Evolutionary conservation across 1,140 invertebrate genomes (phyloP).

Genomic region (Drosophila novamexicana): DNA sequence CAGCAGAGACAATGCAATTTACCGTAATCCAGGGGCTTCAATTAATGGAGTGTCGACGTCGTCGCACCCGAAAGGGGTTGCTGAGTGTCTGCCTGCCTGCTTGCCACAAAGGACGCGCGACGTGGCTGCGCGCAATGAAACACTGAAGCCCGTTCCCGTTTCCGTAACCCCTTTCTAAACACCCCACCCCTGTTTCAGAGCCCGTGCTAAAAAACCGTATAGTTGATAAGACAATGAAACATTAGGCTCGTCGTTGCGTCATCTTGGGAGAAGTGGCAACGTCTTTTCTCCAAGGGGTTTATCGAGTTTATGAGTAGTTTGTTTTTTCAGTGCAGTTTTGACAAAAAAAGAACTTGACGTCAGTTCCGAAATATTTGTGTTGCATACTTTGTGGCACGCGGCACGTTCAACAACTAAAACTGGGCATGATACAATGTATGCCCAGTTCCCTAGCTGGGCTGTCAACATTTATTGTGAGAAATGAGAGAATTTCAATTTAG

Average conservation of each 20-base stretch:
- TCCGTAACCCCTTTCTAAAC: background rate
- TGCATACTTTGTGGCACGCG: conserved; percentile 15
- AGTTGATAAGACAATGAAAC: conserved; percentile 38
- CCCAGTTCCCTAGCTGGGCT: background rate
- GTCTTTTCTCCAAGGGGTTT: background rate
- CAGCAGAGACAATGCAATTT: conserved; percentile 78
- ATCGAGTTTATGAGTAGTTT: background rate
- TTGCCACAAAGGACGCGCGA: background rate
- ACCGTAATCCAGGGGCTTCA: conserved; percentile 81
- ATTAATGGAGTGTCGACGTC: conserved; percentile 79
- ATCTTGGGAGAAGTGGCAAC: background rate
- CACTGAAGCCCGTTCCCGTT: background rate
- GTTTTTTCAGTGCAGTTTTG: conserved; percentile 12
- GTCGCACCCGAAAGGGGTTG: conserved; percentile 54
- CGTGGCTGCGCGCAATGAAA: conserved; percentile 10
- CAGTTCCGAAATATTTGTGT: conserved; percentile 2
- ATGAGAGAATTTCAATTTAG: conserved; percentile 26
- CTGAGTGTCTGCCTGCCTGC: conserved; percentile 6
- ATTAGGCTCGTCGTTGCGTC: conserved; percentile 12
- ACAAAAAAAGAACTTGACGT: conserved; percentile 2
- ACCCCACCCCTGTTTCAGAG: background rate
- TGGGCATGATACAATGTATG: background rate
- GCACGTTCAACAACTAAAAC: conserved; percentile 16
- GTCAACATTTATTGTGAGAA: conserved; percentile 36
- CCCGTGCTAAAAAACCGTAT: conserved; percentile 16